Conservation (phyloP, 2,797 vertebrate species). For the Anguilla marmorata region DNA sequence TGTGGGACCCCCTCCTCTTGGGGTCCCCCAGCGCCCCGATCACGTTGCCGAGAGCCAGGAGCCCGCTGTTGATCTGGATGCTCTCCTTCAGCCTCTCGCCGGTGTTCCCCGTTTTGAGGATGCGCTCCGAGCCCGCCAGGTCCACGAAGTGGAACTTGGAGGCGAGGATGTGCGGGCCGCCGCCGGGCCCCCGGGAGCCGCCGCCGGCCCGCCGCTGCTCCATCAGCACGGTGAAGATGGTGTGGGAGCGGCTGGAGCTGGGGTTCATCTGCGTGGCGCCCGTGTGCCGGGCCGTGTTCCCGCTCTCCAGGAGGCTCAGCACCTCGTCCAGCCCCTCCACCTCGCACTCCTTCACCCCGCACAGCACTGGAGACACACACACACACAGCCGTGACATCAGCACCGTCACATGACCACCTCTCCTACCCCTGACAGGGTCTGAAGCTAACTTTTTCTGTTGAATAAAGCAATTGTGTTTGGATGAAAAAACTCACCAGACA, state of each 20-base stretch:
- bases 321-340: conserved; percentile 96
- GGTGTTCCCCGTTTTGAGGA: conserved; percentile 88
- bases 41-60: conserved; percentile 92
- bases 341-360: conserved; percentile 90
- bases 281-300: conserved; percentile 88
- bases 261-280: conserved; percentile 91
- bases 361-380: conserved; percentile 75
- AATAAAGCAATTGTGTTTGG: too few species aligned
- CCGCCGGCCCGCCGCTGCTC: conserved; percentile 85
- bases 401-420: not conserved
- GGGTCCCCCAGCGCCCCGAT: conserved; percentile 94
- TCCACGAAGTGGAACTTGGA: conserved; percentile 99
- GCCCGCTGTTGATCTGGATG: conserved; percentile 95
- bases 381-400: not conserved
- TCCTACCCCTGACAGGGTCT: not conserved
- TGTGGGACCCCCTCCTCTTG: conserved; percentile 87
- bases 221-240: conserved; percentile 91
- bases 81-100: conserved; percentile 94
- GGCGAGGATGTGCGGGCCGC: conserved; percentile 77
- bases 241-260: conserved; percentile 93
- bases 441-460: too few species aligned
- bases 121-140: conserved; percentile 91
- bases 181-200: conserved; percentile 63
- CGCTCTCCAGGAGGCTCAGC: conserved; percentile 54
- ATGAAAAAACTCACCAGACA: too few species aligned